Conservation (phyloP, 2,113 vertebrate genomes). For the Oryzias melastigma region DNA sequence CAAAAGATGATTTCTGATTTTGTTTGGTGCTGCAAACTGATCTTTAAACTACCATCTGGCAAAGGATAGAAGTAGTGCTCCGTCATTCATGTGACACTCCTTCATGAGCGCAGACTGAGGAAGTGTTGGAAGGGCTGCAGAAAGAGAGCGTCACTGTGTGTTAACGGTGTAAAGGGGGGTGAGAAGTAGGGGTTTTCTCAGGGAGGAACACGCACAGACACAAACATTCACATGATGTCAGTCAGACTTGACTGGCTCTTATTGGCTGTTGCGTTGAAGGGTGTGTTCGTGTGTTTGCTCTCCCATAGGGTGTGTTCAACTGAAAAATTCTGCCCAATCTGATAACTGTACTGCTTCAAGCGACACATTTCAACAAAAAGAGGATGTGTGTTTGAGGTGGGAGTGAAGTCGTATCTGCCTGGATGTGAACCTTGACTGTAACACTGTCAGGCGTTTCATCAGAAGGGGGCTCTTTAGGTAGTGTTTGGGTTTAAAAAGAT, state of each 20-base stretch:
- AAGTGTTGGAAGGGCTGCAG: not conserved
- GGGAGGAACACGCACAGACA: conserved; percentile 23
- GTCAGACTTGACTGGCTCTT: conserved; percentile 20
- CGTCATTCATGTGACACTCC: not conserved
- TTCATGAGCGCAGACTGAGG: not conserved
- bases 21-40: too few relatives aligned
- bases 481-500: too few relatives aligned
- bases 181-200: conserved; percentile 15
- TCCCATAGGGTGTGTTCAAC: conserved; percentile 4
- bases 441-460: not conserved
- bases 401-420: not conserved
- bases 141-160: not conserved
- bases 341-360: conserved; percentile 27
- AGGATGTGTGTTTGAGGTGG: not conserved
- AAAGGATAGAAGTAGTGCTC: not conserved
- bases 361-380: not conserved
- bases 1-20: too few relatives aligned
- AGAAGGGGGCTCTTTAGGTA: not conserved
- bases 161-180: conserved; percentile 14
- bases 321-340: conserved; percentile 16
- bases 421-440: not conserved
- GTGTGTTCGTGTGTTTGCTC: not conserved
- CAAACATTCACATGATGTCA: conserved; percentile 37
- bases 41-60: too few relatives aligned
- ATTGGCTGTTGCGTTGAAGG: conserved; percentile 1